A percentile compares a stretch with the other conserved stretches of the same genome.
Evolutionary conservation across 2,797 vertebrate species (phyloP).

Genomic region (Clarias laeviceps): DNA sequence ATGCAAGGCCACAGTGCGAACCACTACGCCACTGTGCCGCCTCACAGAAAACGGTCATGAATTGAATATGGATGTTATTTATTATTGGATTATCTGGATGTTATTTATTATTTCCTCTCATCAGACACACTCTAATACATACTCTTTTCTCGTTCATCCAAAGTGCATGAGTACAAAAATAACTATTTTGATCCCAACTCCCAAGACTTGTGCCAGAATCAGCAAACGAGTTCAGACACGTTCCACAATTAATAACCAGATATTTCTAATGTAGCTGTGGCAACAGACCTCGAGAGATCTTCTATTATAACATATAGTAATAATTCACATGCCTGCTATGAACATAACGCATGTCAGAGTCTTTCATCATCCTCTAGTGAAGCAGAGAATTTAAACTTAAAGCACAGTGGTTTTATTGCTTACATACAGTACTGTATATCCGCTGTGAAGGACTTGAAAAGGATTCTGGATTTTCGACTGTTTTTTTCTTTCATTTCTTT

Average conservation of each 20-base stretch:
- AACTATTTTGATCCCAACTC: not conserved
- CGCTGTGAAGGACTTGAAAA: not conserved
- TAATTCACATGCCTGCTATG: slow-evolving; percentile 1
- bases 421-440: not conserved
- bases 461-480: not conserved
- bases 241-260: slow-evolving; percentile 9
- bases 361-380: slow-evolving; percentile 39
- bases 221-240: not conserved
- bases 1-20: too few relatives aligned
- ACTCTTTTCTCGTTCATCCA: not conserved
- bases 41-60: not conserved
- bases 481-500: not conserved
- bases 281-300: slow-evolving; percentile 11
- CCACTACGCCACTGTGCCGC: too few relatives aligned
- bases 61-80: not conserved
- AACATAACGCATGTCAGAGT: slow-evolving; percentile 15
- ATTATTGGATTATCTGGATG: not conserved
- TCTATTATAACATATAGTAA: not conserved
- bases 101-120: too few relatives aligned
- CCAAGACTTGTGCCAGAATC: not conserved
- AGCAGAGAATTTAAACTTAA: slow-evolving; percentile 28
- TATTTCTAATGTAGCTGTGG: not conserved
- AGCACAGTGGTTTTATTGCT: not conserved
- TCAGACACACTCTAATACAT: too few relatives aligned
- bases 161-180: slow-evolving; percentile 10